Evolutionary conservation across 1,140 invertebrate genomes (phyloP).

Genomic region (Eulimnadia texana): DNA sequence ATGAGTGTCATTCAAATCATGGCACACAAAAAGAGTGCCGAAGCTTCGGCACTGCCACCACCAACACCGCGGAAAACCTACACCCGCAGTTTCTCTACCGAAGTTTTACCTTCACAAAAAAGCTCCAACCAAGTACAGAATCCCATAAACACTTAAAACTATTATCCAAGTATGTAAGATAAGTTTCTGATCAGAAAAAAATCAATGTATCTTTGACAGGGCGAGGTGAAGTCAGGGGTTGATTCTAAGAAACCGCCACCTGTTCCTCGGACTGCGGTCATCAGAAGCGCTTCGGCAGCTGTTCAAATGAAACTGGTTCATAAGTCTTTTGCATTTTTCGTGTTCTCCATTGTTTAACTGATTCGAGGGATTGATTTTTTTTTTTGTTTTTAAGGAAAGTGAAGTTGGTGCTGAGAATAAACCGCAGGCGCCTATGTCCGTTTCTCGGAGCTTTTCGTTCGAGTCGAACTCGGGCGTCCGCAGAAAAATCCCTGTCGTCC

Average conservation of each 20-base stretch:
- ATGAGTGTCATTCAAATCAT: not conserved
- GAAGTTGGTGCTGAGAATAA: not conserved
- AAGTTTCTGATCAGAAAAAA: too few relatives aligned
- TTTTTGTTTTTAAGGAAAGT: too few relatives aligned
- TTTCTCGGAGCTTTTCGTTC: not conserved
- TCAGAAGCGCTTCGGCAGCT: not conserved
- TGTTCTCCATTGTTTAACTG: too few relatives aligned
- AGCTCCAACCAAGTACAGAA: not conserved
- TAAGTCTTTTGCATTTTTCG: too few relatives aligned
- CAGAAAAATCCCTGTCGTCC: constrained; percentile 1
- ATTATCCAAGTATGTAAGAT: too few relatives aligned
- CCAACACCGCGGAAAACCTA: not conserved
- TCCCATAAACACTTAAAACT: too few relatives aligned
- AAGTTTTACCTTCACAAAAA: not conserved
- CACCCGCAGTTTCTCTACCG: not conserved
- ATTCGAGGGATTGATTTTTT: too few relatives aligned
- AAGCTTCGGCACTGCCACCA: not conserved
- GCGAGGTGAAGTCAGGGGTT: too few relatives aligned
- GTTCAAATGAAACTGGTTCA: not conserved
- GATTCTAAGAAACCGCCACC: constrained; percentile 2
- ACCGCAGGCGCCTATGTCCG: not conserved
- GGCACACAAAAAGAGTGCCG: not conserved
- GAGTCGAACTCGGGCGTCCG: not conserved
- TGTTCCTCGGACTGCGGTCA: constrained; percentile 1
- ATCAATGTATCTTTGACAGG: too few relatives aligned